Evolutionary conservation across 1,140 invertebrate species (phyloP).

Genomic region (Elymnias hypermnestra): DNA sequence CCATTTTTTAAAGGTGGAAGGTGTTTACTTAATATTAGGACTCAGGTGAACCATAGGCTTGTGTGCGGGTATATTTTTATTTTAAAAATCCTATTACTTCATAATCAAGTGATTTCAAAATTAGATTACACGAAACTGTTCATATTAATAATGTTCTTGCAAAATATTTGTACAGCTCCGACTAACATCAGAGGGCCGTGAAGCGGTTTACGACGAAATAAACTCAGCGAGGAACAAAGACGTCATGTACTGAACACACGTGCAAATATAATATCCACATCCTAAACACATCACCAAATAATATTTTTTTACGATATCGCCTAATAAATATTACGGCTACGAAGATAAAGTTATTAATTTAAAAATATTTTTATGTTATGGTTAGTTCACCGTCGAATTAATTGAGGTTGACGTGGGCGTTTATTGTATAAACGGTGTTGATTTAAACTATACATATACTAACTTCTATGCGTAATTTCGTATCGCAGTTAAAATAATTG

Average conservation of each 20-base stretch:
- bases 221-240: slow-evolving; percentile 1
- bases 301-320: slow-evolving; percentile 5
- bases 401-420: no score
- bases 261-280: neutral
- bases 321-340: neutral
- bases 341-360: slow-evolving; percentile 9
- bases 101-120: neutral
- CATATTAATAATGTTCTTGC: neutral
- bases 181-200: slow-evolving; percentile 14
- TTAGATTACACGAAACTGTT: neutral
- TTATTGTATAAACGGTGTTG: neutral
- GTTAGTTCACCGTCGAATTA: no score
- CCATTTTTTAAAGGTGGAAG: no score
- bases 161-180: slow-evolving; percentile 5
- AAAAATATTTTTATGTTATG: neutral
- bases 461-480: no score
- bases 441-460: no score
- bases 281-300: slow-evolving; percentile 5
- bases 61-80: no score
- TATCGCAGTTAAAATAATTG: no score
- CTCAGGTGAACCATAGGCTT: no score
- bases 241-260: slow-evolving; percentile 3
- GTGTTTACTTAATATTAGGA: no score
- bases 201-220: slow-evolving; percentile 13
- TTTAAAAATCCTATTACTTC: no score